Base-by-base conservation (phyloP, 2,797 vertebrate species). In the Chelonia mydas region DNA sequence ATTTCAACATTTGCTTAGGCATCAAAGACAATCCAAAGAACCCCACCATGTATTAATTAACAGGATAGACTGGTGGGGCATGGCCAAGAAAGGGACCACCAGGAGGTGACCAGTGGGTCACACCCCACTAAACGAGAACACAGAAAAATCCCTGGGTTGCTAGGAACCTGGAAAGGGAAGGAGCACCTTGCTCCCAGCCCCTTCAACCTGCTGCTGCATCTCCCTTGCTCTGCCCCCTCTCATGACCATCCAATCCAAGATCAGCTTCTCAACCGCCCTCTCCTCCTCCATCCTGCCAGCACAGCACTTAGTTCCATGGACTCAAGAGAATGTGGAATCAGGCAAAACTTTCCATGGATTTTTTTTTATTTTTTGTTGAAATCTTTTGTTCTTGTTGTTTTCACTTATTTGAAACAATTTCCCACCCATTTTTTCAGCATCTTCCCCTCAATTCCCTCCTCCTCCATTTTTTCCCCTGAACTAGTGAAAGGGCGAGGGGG, bases 111-210 rank as follows among this genome's bases (percentile, higher is more conserved):
- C 65, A 68, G 19, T 37, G 65, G 21, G 17, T 23, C 65, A 37
- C 19, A 72, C n/a, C 5, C 19, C n/a, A 28, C 76, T 81, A 51
- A 13, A 37, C 21, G 65, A 82, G 19, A 91, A 51, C 59, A 81
- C 28, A 83, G 31, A n/a, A 86, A 90, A 89, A 91, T 89, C 80
- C 78, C 19, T n/a, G 33, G 90, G 49, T 55, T 91, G 55, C 81
- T 90, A 41, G 68, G 68, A 72, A 9, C 68, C 37, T 25, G 92
- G 5, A 92, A 76, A 12, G 4, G 65, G 59, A 89, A 89, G 49
- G 51, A 84, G 31, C 45, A 50, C 19, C 47, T 86, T 94, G 68
- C 6, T 93, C 59, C 37, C 37, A 86, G 83, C 28, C 74, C 82
- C 28, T 49, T 31, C 55, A 45, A 28, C 15, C 13, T 37, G 25